These are phyloP conservation scores for Cecropterus lyciades DNA, from an alignment of 1,140 invertebrate species.

Conservation along the genomic window DNA sequence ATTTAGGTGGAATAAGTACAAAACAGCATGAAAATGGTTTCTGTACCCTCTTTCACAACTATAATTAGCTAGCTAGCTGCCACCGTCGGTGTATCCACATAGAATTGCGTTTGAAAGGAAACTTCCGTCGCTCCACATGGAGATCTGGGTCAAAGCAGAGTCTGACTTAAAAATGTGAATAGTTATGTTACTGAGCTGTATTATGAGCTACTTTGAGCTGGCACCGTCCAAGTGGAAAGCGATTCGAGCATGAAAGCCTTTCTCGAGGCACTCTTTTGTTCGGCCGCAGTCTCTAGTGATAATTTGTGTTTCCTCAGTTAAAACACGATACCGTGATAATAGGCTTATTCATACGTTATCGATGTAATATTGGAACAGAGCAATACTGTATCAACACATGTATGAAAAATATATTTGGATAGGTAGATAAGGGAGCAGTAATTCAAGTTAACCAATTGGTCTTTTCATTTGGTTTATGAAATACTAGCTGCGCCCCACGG, in stretches of 20 bases:
- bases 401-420: no score
- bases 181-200: slow-evolving; percentile 11
- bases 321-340: no score
- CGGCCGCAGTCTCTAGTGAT: no score
- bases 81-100: slow-evolving; percentile 3
- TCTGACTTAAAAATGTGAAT: slow-evolving; percentile 21
- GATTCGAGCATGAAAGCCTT: background rate
- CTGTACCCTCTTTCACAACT: slow-evolving; percentile 8
- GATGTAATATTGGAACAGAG: no score
- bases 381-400: no score
- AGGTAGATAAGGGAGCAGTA: no score
- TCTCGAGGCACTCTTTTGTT: background rate
- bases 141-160: slow-evolving; percentile 23
- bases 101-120: slow-evolving; percentile 18
- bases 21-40: background rate
- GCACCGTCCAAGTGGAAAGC: background rate
- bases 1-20: background rate
- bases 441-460: no score
- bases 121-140: slow-evolving; percentile 8
- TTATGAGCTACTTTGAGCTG: slow-evolving; percentile 5
- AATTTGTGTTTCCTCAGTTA: no score
- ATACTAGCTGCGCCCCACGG: no score
- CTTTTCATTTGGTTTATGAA: no score
- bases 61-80: slow-evolving; percentile 23
- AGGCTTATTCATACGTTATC: no score